Evolutionary conservation across 2,797 vertebrate species (phyloP), one percentile per base, ranked within the genome.

Genomic region (Ctenochaetus hawaiiensis): DNA sequence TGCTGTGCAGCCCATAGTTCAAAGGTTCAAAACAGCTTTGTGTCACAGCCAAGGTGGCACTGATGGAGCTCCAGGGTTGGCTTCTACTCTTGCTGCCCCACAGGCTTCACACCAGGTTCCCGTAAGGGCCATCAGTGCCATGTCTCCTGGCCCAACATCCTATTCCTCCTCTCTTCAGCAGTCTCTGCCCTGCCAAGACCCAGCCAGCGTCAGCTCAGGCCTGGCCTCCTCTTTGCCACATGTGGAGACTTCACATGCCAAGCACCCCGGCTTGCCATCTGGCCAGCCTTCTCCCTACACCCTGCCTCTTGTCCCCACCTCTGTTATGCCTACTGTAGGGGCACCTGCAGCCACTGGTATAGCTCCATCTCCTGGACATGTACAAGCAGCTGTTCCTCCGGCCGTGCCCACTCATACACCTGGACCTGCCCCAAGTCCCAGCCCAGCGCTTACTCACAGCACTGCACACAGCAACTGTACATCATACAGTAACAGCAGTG

Each of bases 381-480:
- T 95, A 4, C 94, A 96, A 82, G 75, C 87, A 30, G 79, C 81
- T n/a, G 80, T 92, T 64, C 94, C 96, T 74, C 95, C 95, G 1
- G 95, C 95, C 0, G 95, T 97, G 65, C 97, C 97, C 4, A 97
- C 97, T 0, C 97, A 97, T 71, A 96, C 95, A 0, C 96, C 97
- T 0, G 96, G 97, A 47, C 96, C 97, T 1, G 96, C 96, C 67
- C 97, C 96, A 0, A 97, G 96, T 87, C 95, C 96, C 0, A 97
- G 95, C 91, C 96, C 97, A 0, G 96, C 96, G 10, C 90, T 97
- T 5, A 96, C 96, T 47, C 97, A 97, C 91, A 97, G 97, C 91
- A 96, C 95, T 0, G 96, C 97, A 0, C 97, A 97, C 89, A 96
- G 96, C 0, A 96, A 98, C 90, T 95, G 95, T 75, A 95, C 95